Base-by-base conservation (phyloP, 2,113 vertebrate species). In the Meleagris gallopavo region DNA sequence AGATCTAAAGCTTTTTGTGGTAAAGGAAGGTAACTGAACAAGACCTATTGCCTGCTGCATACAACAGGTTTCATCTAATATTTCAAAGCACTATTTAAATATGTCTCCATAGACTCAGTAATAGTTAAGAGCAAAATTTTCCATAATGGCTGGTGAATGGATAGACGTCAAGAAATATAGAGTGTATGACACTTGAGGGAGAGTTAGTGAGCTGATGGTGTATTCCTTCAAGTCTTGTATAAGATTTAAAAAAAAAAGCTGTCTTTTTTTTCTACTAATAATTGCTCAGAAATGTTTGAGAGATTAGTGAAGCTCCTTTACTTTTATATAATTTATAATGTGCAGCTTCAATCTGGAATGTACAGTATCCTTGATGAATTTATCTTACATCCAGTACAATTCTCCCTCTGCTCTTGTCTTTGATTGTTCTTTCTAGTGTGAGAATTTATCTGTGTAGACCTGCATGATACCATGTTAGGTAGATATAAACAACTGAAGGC, bases 401-500 rank as follows among this genome's bases (percentile, higher is more conserved):
- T 50, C 61, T 91, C 72, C 52, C 20, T 13, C 13, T 54, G 13
- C n/a, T 72, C 22, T 73, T 83, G 36, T 40, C 29, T 86, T 90
- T 55, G 32, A 65, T 72, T 69, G 8, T n/a, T 69, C 16, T 83
- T n/a, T 86, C 41, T 55, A 43, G 27, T 36, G 10, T 71, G 89
- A 66, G 73, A 66, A 62, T 13, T 94, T 91, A 62, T 19, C 45
- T 86, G 0, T 58, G 22, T 22, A 61, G 43, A 46, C 22, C 21
- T 46, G 32, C n/a, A 19, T 73, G 54, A 29, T 69, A 32, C 11
- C 50, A 13, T 29, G 29, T 6, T 25, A 34, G 34, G 45, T 77
- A 62, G 40, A 58, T 52, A 77, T 65, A 80, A 90, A 72, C 76
- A 86, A 76, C 54, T 45, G 55, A 86, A 72, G 32, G 19, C 24